phyloP scores from a whole-genome alignment of 2,888 invertebrate genomes.

The Pyrgus malvae region DNA sequence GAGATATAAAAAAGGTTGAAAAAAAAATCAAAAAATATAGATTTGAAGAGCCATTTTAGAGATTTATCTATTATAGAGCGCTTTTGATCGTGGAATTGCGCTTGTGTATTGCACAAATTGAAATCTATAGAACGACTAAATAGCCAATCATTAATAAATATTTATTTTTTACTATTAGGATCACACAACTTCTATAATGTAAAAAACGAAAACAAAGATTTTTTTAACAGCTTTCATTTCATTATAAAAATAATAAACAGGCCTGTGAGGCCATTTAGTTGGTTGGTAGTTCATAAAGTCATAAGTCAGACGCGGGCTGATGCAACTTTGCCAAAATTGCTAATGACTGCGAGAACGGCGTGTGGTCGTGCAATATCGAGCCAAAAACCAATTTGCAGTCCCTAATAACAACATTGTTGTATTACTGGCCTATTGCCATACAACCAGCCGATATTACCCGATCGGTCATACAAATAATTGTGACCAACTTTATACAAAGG shows the following conservation, averaged over 20 bases:
- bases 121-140: no score
- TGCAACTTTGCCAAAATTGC: slow-evolving; percentile 74
- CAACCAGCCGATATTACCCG: slow-evolving; percentile 14
- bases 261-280: slow-evolving; percentile 43
- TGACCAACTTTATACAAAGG: neutral
- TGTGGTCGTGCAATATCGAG: slow-evolving; percentile 67
- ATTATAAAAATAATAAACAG: no score
- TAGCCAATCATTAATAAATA: no score
- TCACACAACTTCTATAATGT: no score
- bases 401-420: slow-evolving; percentile 66
- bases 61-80: no score
- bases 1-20: no score
- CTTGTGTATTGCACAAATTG: no score
- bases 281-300: slow-evolving; percentile 58
- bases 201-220: no score
- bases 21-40: no score
- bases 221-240: slow-evolving; percentile 24
- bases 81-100: no score
- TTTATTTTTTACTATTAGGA: no score
- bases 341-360: slow-evolving; percentile 71
- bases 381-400: slow-evolving; percentile 77
- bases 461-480: slow-evolving; percentile 1
- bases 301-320: slow-evolving; percentile 61
- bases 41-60: no score
- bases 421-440: slow-evolving; percentile 40